Percentiles rank a stretch among this genome's conserved stretches.
Conservation (phyloP, 2,888 invertebrate species). For the Notodonta ziczac region DNA sequence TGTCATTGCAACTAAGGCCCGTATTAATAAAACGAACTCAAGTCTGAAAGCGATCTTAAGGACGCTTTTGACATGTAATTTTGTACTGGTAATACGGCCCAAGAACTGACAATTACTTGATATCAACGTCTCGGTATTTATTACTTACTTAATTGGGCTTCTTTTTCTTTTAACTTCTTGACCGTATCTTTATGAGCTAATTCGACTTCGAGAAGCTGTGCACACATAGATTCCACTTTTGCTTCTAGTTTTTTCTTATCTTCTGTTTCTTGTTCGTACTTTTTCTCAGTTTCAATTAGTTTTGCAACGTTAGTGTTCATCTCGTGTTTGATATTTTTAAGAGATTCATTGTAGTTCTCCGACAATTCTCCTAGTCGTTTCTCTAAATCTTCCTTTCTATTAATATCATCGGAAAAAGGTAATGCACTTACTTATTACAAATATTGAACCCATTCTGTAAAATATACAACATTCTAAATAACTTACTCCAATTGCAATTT, state of each 20-base stretch:
- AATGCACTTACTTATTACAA: too few relatives aligned
- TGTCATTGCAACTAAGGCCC: too few relatives aligned
- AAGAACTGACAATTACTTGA: too few relatives aligned
- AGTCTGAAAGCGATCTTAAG: too few relatives aligned
- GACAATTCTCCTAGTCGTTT: constrained; percentile 61
- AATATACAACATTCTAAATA: constrained; percentile 1
- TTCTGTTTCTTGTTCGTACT: constrained; percentile 54
- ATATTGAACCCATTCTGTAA: background rate
- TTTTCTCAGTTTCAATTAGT: constrained; percentile 62
- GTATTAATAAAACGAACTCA: too few relatives aligned
- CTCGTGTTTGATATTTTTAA: constrained; percentile 57
- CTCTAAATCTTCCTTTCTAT: constrained; percentile 72
- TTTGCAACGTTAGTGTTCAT: constrained; percentile 53
- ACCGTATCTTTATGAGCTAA: constrained; percentile 45
- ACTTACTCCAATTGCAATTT: constrained; percentile 71
- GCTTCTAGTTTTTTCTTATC: constrained; percentile 52
- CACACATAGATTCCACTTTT: constrained; percentile 52
- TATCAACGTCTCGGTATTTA: too few relatives aligned
- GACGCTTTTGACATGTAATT: too few relatives aligned
- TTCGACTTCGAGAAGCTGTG: constrained; percentile 58
- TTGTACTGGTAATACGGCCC: too few relatives aligned
- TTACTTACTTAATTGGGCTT: constrained; percentile 46
- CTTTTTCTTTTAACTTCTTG: constrained; percentile 46
- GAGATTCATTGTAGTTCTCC: constrained; percentile 60
- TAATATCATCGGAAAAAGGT: background rate